A percentile compares a stretch with the other conserved stretches of the same genome.
Evolutionary conservation across 2,797 vertebrate genomes (phyloP).

Genomic region (Myiothlypis coronata): DNA sequence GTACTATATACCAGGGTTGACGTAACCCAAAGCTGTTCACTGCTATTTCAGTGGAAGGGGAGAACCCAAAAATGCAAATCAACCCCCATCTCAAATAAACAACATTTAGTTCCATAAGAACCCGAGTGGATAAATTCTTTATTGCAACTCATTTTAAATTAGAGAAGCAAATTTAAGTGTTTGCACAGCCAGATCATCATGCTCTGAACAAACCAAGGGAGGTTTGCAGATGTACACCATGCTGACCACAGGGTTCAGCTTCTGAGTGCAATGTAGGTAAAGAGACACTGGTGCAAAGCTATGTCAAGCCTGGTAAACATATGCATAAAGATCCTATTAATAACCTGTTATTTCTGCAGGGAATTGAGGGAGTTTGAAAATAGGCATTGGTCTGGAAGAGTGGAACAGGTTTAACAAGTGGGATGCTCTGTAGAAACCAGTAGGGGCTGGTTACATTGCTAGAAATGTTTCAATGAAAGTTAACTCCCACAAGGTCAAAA

Average conservation of each 20-base stretch:
- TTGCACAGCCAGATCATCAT: neutral
- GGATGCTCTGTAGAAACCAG: neutral
- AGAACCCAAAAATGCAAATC: neutral
- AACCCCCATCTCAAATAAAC: neutral
- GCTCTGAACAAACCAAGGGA: neutral
- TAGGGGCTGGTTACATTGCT: neutral
- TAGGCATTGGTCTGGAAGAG: neutral
- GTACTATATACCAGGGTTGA: neutral
- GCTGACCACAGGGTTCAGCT: neutral
- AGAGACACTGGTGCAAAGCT: neutral
- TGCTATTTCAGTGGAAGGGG: neutral
- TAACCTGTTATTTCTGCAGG: neutral
- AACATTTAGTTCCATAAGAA: neutral
- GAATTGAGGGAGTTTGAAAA: neutral
- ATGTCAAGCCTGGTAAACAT: neutral
- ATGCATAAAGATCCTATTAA: neutral
- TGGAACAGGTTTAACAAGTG: neutral
- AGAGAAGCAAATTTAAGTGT: neutral
- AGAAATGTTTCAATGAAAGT: neutral
- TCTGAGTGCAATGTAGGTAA: accelerated
- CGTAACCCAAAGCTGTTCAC: neutral
- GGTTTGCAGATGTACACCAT: neutral
- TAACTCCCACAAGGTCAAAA: neutral
- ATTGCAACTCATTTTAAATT: neutral
- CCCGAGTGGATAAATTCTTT: neutral